Evolutionary conservation across 2,888 invertebrate genomes (phyloP).

Genomic region (Acleris holmiana): DNA sequence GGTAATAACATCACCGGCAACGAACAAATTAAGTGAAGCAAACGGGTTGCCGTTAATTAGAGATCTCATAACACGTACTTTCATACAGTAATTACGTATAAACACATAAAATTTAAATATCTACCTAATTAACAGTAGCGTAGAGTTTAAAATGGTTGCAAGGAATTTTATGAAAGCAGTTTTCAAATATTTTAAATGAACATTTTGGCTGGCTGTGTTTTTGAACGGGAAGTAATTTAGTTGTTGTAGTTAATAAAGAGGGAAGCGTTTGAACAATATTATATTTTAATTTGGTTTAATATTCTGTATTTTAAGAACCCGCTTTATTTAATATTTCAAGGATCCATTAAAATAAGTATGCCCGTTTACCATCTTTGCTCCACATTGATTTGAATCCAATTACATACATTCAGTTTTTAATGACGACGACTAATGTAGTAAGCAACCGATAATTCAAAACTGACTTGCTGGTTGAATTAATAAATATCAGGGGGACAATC

Average conservation of each 20-base stretch:
- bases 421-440: no score
- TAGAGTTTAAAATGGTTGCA: slow-evolving; percentile 3
- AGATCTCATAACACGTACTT: slow-evolving; percentile 41
- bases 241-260: slow-evolving; percentile 19
- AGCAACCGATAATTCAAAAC: no score
- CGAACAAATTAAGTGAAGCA: slow-evolving; percentile 37
- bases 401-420: no score
- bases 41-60: slow-evolving; percentile 35
- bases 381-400: no score
- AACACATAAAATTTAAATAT: not conserved
- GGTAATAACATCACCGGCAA: slow-evolving; percentile 34
- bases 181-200: slow-evolving; percentile 30
- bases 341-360: no score
- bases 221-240: slow-evolving; percentile 26
- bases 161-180: slow-evolving; percentile 12
- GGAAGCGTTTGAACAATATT: not conserved
- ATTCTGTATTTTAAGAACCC: not conserved
- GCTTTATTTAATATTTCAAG: no score
- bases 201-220: slow-evolving; percentile 18
- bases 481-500: no score
- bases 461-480: no score
- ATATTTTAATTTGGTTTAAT: slow-evolving; percentile 3
- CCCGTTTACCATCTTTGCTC: no score
- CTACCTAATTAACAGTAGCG: not conserved
- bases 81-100: slow-evolving; percentile 29